Evolutionary conservation across 2,888 invertebrate genomes (phyloP), one percentile per base, ranked within the genome.

Genomic region (Drosophila kambysellisi): DNA sequence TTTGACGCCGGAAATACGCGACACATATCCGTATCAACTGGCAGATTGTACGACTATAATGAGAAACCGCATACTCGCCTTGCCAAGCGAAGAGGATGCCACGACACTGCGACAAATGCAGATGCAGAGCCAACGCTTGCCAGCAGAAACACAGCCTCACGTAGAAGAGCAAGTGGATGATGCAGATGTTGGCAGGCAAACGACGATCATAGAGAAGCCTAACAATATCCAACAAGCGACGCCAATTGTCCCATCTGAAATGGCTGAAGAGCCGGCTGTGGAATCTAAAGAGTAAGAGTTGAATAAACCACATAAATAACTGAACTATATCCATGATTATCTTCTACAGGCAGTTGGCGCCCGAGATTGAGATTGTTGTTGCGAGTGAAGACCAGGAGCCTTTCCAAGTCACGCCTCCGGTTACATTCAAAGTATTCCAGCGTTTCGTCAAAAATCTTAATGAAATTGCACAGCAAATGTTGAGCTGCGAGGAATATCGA

Each of bases 1-100:
- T 43, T 25, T 74, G 20, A 70, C 43, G 2, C 82, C 82, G 4
- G 65, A 76, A 46, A 79, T 83, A 17, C 78, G 83, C 1, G n/a
- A 79, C 2, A 56, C 32, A 25, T 76, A 65, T 20, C 7, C 43
- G 0, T 67, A 56, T 6, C 8, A 41, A 6, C 8, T 83, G 2
- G 30, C 17, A 5, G 50, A 58, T 0, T 76, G 82, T 12, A 51
- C 65, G 5, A 1, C 29, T 0, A 9, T 30, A 0, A 30, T 82
- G 52, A 57, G 17, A 2, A 17, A 70, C 0, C 71, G 54, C 3
- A 15, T 83, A 17, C 63, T 82, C 0, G 54, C 53, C 0, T 3
- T 82, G 4, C 84, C 83, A 5, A 59, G 7, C 7, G 7, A 5
- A 1, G 39, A 57, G 2, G 63, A 72, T 32, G 48, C 15, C 0